Base-by-base conservation (phyloP, 2,797 vertebrate species). In the Lycodopsis pacificus region DNA sequence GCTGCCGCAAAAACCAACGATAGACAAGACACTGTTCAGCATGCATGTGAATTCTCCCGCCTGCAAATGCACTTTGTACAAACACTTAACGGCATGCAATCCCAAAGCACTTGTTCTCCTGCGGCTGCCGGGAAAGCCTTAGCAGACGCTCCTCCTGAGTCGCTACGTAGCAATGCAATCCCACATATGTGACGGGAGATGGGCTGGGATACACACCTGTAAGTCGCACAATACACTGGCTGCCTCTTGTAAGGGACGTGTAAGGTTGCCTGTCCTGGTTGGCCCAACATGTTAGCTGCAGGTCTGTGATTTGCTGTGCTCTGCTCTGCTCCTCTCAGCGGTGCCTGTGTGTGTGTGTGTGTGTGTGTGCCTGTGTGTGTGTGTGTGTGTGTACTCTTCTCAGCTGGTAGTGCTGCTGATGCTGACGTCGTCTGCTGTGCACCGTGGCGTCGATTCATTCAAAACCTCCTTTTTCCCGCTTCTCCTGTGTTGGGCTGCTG, bases 271-370 rank as follows among this genome's bases (percentile, higher is more conserved):
- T 90, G 92, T 88, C 94, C 93, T 82, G 89, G 89, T 90, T 93
- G 95, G 86, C 95, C 95, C 91, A 95, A 94, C 97, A 98, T 98
- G 88, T 89, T 93, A 91, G 81, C 90, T 82, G 88, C 92, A 82
- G 88, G 74, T 90, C 88, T 92, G 81, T 86, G 88, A 82, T 92
- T 90, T 89, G 86, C 87, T 88, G 86, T 82, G 86, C 84, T 88
- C 17, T 80, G 81, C 74, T 79, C 22, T 68, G 65, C 86, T 91
- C 77, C 59, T 74, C 91, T 88, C 84, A 73, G 74, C 78, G 82
- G 65, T 88, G 88, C 71, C 82, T 79, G 76, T 81, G 76, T 77
- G 80, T 87, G 75, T 82, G 79, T 76, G 44, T 48, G 44, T 46
- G 44, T 46, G 44, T 46, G 44, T 46, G 51, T 25, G 22, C n/a